Evolutionary conservation across 1,140 invertebrate species (phyloP), one percentile per base, ranked within the genome.

Genomic region (Platyura marginata): DNA sequence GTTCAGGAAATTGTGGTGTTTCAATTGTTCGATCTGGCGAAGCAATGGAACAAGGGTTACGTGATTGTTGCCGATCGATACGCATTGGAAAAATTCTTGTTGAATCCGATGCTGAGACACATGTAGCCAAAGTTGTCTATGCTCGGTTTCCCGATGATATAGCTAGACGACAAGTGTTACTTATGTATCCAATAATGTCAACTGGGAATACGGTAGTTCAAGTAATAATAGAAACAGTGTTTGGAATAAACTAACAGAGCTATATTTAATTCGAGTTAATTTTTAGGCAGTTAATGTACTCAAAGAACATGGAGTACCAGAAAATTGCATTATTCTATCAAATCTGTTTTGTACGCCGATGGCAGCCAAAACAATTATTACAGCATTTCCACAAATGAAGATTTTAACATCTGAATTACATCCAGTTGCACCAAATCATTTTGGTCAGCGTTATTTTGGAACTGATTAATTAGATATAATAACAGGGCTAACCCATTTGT

Each of bases 151-250:
- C 93, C 1, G 86, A 93, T 52, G 94, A 98, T 60, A 93, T 98
- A 48, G 66, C 78, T 1, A 70, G 77, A 36, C 68, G 92, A 49
- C 90, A 93, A 67, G 89, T 90, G 6, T 67, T 98, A n/a, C 70
- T 98, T 1, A 92, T 98, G 86, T 98, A 97, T 64, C 93, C 93
- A 16, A 96, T 96, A 42, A 93, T 96, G 87, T 92, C 89, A 49
- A 93, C 91, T 21, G 93, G 93, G 6, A 96, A 95, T 62, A 96
- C 92, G 42, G 89, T 96, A 16, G 61, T 70, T 47, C 69, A 73
- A 60, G 67, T 68, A 43, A 36, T 21, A 33, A n/a, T n/a, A n/a
- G n/a, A n/a, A n/a, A n/a, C n/a, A n/a, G 5, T 41, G 3, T 13
- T 21, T 39, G 11, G 0, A 34, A 21, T 42, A 34, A 5, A 39